Evolutionary conservation across 2,113 vertebrate species (phyloP), one percentile per base, ranked within the genome.

Genomic region (Cryptoleucopteryx plumbea): DNA sequence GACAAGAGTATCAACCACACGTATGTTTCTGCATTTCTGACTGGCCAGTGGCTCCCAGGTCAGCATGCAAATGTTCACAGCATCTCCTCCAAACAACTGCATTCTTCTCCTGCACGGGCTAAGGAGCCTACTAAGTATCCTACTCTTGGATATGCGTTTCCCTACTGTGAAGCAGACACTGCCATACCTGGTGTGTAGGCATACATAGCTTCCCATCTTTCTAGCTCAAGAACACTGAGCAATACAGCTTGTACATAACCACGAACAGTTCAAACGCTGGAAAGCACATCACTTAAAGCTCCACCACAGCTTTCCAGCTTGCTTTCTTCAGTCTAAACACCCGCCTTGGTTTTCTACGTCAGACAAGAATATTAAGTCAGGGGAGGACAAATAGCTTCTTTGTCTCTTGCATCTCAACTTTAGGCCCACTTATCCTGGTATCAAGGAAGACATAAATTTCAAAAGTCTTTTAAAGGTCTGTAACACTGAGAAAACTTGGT

Each of bases 241-340:
- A 36, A 18, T 14, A 31, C 4, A 27, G 29, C 20, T 65, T 17
- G 7, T 10, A 3, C 7, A 23, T 27, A 13, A 40, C 43, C 42
- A 65, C 7, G 59, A 74, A 13, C 3, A n/a, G 27, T 5, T 65
- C 22, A 48, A 43, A 70, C 1, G 0, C 13, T 14, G 3, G 18
- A 53, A 19, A 90, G 25, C 20, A 19, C 31, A 27, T 29, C 18
- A 12, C 32, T 42, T 61, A 19, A 10, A 11, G 6, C 26, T 55
- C 42, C n/a, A 52, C 7, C 31, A 17, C 32, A 86, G 59, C 48
- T 48, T 53, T 86, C 32, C 47, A 43, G 45, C 34, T 45, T 50
- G 40, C 67, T 73, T 26, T 3, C 38, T 80, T 56, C 52, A 72
- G 18, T 7, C 16, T 32, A 21, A 88, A 92, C 29, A 65, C 25